These are phyloP conservation scores for Accipiter virgatus DNA, from an alignment of 2,113 vertebrate species.

Conservation along the genomic window DNA sequence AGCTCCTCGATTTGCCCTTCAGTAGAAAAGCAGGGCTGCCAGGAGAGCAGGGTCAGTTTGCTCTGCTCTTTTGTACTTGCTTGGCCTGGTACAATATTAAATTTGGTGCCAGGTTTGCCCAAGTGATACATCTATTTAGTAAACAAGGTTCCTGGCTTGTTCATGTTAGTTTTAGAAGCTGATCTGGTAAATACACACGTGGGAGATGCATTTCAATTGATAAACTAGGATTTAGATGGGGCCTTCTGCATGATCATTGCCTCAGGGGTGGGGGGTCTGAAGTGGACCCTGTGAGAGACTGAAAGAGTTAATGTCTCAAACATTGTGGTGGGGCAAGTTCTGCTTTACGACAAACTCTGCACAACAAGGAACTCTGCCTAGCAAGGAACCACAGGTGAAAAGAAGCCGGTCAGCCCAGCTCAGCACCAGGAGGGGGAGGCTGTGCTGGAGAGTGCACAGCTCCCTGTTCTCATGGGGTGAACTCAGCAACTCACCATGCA, in stretches of 20 bases:
- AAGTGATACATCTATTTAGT: neutral
- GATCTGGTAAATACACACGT: neutral
- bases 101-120: neutral
- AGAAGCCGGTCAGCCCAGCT: too few relatives aligned
- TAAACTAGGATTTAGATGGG: neutral
- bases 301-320: too few relatives aligned
- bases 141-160: neutral
- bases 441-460: too few relatives aligned
- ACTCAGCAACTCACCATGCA: too few relatives aligned
- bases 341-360: too few relatives aligned
- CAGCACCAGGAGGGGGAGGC: too few relatives aligned
- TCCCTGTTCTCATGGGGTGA: too few relatives aligned
- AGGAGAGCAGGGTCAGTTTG: neutral
- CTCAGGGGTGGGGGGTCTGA: neutral
- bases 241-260: neutral
- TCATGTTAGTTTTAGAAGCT: neutral
- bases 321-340: too few relatives aligned
- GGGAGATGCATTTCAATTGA: neutral
- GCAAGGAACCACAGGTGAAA: too few relatives aligned
- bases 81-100: neutral
- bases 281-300: neutral
- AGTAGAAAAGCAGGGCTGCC: neutral
- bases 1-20: neutral
- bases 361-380: too few relatives aligned
- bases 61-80: neutral